Percentiles rank a stretch among this genome's conserved stretches.
Conservation (phyloP, 1,140 invertebrate genomes). For the Drosophila persimilis region DNA sequence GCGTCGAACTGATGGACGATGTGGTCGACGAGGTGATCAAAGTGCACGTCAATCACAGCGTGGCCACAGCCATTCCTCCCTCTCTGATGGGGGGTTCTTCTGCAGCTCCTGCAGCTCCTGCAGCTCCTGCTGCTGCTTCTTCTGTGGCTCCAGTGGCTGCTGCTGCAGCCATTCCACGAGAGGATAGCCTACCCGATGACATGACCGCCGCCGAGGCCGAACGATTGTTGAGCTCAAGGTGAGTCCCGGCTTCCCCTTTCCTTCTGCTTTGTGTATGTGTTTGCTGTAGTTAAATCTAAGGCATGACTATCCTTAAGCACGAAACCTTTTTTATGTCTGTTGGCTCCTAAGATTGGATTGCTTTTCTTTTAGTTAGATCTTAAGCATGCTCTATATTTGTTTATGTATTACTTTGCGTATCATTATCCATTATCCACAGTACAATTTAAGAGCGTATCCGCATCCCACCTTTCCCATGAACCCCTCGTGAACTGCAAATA, state of each 20-base stretch:
- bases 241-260: conserved; percentile 44
- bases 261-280: background rate
- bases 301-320: background rate
- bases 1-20: conserved; percentile 54
- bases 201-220: conserved; percentile 94
- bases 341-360: too few relatives aligned
- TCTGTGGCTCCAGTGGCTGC: conserved; percentile 9
- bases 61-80: conserved; percentile 10
- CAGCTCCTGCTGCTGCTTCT: background rate
- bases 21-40: conserved; percentile 75
- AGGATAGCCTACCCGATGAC: conserved; percentile 85
- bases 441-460: too few relatives aligned
- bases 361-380: too few relatives aligned
- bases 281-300: too few relatives aligned
- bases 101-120: background rate
- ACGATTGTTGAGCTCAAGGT: conserved; percentile 91
- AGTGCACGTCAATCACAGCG: conserved; percentile 52
- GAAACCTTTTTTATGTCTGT: too few relatives aligned
- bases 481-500: too few relatives aligned
- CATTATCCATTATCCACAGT: too few relatives aligned
- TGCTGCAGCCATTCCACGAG: conserved; percentile 46
- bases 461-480: too few relatives aligned
- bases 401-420: too few relatives aligned
- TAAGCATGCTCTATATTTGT: too few relatives aligned
- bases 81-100: background rate